These are phyloP conservation scores for Melieria crassipennis DNA, from an alignment of 2,888 invertebrate genomes.

Conservation along the genomic window DNA sequence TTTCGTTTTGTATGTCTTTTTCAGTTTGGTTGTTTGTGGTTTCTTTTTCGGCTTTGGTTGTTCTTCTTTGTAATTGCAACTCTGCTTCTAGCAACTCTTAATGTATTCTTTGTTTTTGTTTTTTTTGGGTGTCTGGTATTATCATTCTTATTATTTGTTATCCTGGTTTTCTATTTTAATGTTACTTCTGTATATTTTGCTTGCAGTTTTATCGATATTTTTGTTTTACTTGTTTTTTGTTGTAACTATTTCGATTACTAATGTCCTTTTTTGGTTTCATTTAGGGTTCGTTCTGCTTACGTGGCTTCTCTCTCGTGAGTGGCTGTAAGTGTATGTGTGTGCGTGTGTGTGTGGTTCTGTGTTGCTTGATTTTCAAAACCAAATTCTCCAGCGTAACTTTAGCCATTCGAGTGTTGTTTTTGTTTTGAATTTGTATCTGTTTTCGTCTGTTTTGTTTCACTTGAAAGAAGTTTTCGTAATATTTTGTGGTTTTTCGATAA, in stretches of 20 bases:
- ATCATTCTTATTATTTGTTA: conserved; percentile 10
- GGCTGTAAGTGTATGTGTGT: conserved; percentile 3
- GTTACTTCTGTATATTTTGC: conserved; percentile 5
- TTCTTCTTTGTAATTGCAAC: conserved; percentile 30
- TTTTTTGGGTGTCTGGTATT: background rate
- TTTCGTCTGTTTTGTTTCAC: conserved; percentile 8
- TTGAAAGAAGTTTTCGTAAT: background rate
- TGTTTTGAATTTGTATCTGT: conserved; percentile 18
- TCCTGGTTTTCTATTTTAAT: conserved; percentile 17
- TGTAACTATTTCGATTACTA: conserved; percentile 4
- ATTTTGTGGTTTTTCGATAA: conserved; percentile 1
- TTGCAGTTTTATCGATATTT: conserved; percentile 2
- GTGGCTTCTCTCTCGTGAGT: background rate
- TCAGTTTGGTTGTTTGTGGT: conserved; percentile 18
- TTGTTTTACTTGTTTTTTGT: conserved; percentile 8
- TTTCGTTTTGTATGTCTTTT: conserved; percentile 27
- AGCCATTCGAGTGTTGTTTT: conserved; percentile 5
- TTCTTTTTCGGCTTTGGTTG: background rate
- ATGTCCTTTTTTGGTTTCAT: conserved; percentile 14
- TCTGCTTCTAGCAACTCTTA: conserved; percentile 39
- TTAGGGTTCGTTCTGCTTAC: background rate
- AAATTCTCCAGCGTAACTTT: conserved; percentile 13
- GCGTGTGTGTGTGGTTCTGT: conserved; percentile 5
- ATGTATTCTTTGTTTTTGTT: conserved; percentile 22
- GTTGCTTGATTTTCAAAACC: conserved; percentile 13